Base-by-base conservation (phyloP, 2,113 vertebrate genomes). In the Orthonyx spaldingii region DNA sequence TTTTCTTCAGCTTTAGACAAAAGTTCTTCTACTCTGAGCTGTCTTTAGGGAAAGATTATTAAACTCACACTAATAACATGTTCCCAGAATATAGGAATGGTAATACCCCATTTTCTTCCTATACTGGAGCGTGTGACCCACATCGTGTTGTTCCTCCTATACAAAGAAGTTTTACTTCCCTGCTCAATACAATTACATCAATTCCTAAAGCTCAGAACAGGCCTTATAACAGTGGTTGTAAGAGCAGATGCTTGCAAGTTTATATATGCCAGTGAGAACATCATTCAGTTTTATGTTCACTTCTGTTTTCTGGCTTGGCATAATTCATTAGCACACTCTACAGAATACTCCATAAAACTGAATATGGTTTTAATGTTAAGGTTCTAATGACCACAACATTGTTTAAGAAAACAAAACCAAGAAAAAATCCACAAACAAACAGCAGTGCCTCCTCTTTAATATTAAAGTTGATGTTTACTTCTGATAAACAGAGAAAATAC, bases 211-310 rank as follows among this genome's bases (percentile, higher is more conserved):
- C 85, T 97, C 88, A n/a, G 46, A 87, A 90, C 35, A 78, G 70
- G 66, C 66, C 88, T 87, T 92, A 71, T 78, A 75, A 89, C 77
- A 85, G 60, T 49, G 70, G 80, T 80, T 88, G 76, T 85, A 92
- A 88, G 88, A 96, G 95, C 97, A 98, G 97, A 97, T 95, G 93
- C 94, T 90, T 96, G 94, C 85, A 95, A 98, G 97, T 92, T 95
- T 96, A 85, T 97, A 97, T 97, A 96, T 91, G 94, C 93, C 94
- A 98, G 96, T 97, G 94, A 98, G 98, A 97, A 96, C 97, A 98
- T 98, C 97, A 98, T 93, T 98, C 96, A 98, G 96, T 96, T 98
- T 98, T 98, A 98, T 91, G 95, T 97, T 96, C 96, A 95, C 95
- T 97, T 97, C 97, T 97, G 97, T 97, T 97, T 97, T 95, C 97